Evolutionary conservation across 2,888 invertebrate species (phyloP), one percentile per base, ranked within the genome.

Genomic region (Chrysolina haemoptera): DNA sequence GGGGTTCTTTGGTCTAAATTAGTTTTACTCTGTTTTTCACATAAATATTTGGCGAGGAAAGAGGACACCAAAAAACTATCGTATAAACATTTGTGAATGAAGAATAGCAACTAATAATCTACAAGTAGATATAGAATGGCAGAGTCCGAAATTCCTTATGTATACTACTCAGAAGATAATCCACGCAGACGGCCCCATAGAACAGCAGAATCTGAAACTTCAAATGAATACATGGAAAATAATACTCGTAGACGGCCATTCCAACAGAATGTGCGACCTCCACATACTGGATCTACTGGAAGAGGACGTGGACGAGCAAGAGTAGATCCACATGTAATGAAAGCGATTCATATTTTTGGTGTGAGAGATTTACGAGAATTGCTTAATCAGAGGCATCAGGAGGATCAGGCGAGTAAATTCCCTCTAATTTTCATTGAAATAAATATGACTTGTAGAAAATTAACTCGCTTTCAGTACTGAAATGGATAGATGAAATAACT

Each of bases 331-430:
- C 73, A 79, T 14, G 81, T 82, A n/a, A 74, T 77, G 65, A 79
- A 82, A 75, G 80, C 83, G 14, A 71, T 80, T 14, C 50, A 80
- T 20, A 78, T 75, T 27, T 81, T 83, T 59, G 81, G 81, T 12
- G 83, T 83, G 6, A 63, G 40, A 5, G 84, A 84, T 80, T 78
- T 84, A 65, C 75, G 84, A 64, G 79, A 83, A 64, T 64, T 83
- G 8, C 75, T 84, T 14, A 74, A 84, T 46, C 79, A 80, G 41
- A 83, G 79, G 71, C 82, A 81, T 20, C 78, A 81, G 68, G 73
- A 77, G 46, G 77, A 76, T 46, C 70, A 74, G 69, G 77, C 76
- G 73, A 59, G 67, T 70, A 62, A 69, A 22, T 53, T 41, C 27
- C 27, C 5, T 27, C 5, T 27, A 46, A 48, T 48, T 48, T n/a